A percentile compares a stretch with the other conserved stretches of the same genome.
Evolutionary conservation across 2,888 invertebrate species (phyloP).

Genomic region (Acanthosepion lycidas): DNA sequence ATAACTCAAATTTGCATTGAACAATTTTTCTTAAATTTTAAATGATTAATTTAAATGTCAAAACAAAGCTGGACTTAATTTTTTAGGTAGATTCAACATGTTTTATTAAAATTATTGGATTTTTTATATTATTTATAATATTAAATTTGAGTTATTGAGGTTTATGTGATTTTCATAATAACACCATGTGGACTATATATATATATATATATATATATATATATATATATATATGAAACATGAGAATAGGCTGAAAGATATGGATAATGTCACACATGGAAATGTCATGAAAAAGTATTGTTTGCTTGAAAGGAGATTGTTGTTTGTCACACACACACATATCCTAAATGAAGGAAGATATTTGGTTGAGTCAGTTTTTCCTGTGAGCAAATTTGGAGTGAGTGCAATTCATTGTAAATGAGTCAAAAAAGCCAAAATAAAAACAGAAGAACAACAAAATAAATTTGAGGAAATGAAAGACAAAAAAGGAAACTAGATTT

Average conservation of each 20-base stretch:
- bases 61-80: too few species aligned
- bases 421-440: neutral
- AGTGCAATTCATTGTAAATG: neutral
- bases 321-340: neutral
- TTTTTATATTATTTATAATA: too few species aligned
- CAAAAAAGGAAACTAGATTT: neutral
- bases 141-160: too few species aligned
- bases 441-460: neutral
- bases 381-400: neutral
- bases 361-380: constrained; percentile 12
- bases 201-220: neutral
- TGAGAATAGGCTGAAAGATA: neutral
- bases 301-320: neutral
- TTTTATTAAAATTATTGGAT: too few species aligned
- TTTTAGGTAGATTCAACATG: too few species aligned
- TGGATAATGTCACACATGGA: neutral
- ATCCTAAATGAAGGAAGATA: neutral
- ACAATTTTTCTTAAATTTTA: too few species aligned
- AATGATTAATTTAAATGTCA: too few species aligned
- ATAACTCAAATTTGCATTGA: too few species aligned
- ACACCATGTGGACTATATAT: neutral
- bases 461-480: neutral
- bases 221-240: neutral
- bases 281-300: neutral
- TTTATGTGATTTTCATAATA: too few species aligned